Evolutionary conservation across 2,113 vertebrate species (phyloP), one percentile per base, ranked within the genome.

Genomic region (Neopipo cinnamomea): DNA sequence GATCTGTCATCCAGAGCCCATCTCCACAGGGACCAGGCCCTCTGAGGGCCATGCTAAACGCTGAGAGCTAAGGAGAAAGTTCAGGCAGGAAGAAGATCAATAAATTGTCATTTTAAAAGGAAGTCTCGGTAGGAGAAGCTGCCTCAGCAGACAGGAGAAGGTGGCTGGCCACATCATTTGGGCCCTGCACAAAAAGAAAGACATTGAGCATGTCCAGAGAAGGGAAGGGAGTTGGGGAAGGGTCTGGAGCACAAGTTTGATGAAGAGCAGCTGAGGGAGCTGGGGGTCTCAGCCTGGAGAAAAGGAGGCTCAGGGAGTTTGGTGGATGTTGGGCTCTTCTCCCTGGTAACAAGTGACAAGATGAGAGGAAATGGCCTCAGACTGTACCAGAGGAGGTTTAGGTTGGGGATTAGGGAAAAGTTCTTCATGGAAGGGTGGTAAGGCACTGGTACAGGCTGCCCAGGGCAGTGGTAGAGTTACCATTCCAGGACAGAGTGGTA

Each of bases 361-460:
- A 61, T 0, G 4, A 39, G 44, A 33, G 63, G 39, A 6, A 70
- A 46, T 0, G 0, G 27, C 46, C 18, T 2, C 63, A 70, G 5
- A 33, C 24, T 86, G 46, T 4, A 30, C 33, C 21, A 39, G 27
- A 17, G 9, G 46, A 39, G 5, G 2, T 19, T 70, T 8, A 28
- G 39, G 8, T 2, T 61, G 55, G 11, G 33, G 5, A 46, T 39
- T 8, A 52, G 11, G 17, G 16, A 9, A 13, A 77, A 77, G 77
- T 52, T 52, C 33, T 50, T 70, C 37, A 44, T 27, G 6, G 9
- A 37, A 33, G 18, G 6, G 23, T 61, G 33, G 14, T 28, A 31
- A 35, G 62, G 31, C 31, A 8, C 5, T 44, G 27, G 27, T 17
- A 61, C 47, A 53, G 73, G 46, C 67, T 75, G 41, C 53, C 41